Conservation (phyloP, 2,113 vertebrate genomes). For the zebrafish (Danio rerio) region DNA sequence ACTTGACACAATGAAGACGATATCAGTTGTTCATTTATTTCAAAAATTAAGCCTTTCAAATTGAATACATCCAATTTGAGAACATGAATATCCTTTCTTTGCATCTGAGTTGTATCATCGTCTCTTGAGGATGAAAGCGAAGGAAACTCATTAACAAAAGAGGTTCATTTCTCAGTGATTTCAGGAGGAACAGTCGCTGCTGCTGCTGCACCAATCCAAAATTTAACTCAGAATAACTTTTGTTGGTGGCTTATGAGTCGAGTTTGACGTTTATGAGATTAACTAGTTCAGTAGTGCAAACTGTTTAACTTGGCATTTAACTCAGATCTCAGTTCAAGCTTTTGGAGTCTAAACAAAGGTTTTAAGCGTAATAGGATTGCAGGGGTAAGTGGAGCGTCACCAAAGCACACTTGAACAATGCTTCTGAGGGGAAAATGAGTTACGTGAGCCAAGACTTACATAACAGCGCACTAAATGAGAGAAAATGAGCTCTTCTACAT, state of each 20-base stretch:
- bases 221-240: conserved; percentile 15
- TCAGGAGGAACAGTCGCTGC: neutral
- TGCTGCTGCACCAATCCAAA: conserved; percentile 36
- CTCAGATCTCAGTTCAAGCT: neutral
- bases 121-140: conserved; percentile 30
- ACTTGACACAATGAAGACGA: conserved; percentile 28
- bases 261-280: neutral
- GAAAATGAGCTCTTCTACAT: neutral
- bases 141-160: conserved; percentile 45
- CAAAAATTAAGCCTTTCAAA: conserved; percentile 54
- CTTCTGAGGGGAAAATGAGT: conserved; percentile 14
- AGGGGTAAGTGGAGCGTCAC: neutral
- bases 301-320: conserved; percentile 9
- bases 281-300: neutral
- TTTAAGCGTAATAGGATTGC: conserved; percentile 8
- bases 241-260: neutral
- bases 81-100: conserved; percentile 43
- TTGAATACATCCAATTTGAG: conserved; percentile 49
- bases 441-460: conserved; percentile 12
- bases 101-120: conserved; percentile 20
- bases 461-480: conserved; percentile 30
- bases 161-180: conserved; percentile 37
- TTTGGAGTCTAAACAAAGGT: conserved; percentile 1
- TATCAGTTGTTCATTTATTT: conserved; percentile 42
- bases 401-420: conserved; percentile 27